Evolutionary conservation across 37 sponge, comb jelly and placozoan genomes (phyloP).

Genomic region (Bolinopsis microptera): DNA sequence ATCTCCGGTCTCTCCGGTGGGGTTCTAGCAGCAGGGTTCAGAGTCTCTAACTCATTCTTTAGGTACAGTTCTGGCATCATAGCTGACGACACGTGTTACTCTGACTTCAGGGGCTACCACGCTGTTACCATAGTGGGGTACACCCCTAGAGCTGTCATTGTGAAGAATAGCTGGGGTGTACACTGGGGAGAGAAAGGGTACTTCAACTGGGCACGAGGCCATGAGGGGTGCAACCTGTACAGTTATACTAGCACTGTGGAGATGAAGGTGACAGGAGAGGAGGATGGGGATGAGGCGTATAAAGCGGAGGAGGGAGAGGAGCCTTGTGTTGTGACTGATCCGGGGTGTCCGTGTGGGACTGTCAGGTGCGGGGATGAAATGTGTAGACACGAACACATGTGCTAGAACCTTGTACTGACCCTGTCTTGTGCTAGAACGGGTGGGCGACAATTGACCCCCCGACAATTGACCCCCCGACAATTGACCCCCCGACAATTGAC

Average conservation of each 20-base stretch:
- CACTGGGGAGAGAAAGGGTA: constrained; percentile 19
- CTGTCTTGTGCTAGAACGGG: too few relatives aligned
- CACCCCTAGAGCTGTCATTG: not conserved
- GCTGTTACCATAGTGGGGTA: not conserved
- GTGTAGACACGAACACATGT: constrained; percentile 35
- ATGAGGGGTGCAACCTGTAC: not conserved
- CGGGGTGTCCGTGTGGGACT: not conserved
- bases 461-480: too few relatives aligned
- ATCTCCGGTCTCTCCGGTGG: not conserved
- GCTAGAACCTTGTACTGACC: too few relatives aligned
- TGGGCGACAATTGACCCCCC: too few relatives aligned
- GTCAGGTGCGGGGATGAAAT: not conserved
- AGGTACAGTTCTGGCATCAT: not conserved
- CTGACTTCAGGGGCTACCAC: constrained; percentile 22
- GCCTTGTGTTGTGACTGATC: not conserved
- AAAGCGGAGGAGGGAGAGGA: constrained; percentile 1
- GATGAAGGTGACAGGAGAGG: not conserved
- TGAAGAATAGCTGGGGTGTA: constrained; percentile 30
- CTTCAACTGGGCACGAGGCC: not conserved
- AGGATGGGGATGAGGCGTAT: not conserved
- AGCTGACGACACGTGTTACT: not conserved
- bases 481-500: too few relatives aligned
- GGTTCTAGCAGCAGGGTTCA: not conserved
- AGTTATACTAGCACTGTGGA: not conserved
- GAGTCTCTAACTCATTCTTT: not conserved